These are phyloP conservation scores for Ficedula albicollis DNA, from an alignment of 2,797 vertebrate genomes.

Conservation along the genomic window DNA sequence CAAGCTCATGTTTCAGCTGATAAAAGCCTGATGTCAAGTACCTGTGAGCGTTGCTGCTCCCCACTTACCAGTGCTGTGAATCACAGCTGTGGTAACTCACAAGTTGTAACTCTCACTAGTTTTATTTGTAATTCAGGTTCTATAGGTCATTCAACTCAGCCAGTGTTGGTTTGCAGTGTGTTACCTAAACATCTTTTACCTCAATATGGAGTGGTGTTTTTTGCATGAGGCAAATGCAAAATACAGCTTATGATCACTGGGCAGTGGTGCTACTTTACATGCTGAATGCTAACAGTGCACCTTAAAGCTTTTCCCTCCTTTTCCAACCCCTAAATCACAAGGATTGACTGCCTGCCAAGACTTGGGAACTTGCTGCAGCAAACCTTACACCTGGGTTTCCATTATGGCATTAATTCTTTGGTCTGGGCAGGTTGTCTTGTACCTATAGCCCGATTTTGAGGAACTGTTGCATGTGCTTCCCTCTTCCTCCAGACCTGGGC, in stretches of 20 bases:
- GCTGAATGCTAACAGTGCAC: rapidly evolving
- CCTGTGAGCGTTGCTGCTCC: neutral
- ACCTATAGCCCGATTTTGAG: neutral
- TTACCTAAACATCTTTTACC: neutral
- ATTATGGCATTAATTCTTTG: neutral
- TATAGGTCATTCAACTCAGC: neutral
- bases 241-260: neutral
- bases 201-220: neutral
- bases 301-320: neutral
- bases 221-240: neutral
- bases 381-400: neutral
- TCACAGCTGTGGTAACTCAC: neutral
- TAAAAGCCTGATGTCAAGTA: neutral
- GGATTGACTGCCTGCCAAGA: neutral
- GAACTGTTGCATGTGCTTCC: neutral
- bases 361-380: constrained; percentile 2
- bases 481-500: neutral
- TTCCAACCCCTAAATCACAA: neutral
- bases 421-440: neutral
- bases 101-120: neutral
- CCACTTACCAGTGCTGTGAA: constrained; percentile 24
- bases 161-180: constrained; percentile 9
- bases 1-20: constrained; percentile 15
- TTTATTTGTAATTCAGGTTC: neutral
- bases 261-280: neutral